phyloP scores from a whole-genome alignment of 2,888 invertebrate species.

The Scaptomyza caliginosa region DNA sequence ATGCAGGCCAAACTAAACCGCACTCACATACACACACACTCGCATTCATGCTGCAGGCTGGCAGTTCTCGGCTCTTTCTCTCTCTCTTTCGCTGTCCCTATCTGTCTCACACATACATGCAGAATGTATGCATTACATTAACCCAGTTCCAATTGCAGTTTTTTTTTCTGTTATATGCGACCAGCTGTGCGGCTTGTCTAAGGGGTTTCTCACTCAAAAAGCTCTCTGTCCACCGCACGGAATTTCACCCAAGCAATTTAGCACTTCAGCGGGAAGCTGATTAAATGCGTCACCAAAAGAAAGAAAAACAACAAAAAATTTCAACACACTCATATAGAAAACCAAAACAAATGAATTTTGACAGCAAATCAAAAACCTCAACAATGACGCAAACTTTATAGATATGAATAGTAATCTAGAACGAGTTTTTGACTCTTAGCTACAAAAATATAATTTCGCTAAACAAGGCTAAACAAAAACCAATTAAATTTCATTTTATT shows the following conservation, averaged over 20 bases:
- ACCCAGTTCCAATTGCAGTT: conserved; percentile 58
- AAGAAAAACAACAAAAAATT: no score
- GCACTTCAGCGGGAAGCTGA: conserved; percentile 47
- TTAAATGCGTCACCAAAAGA: conserved; percentile 66
- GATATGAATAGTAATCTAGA: conserved; percentile 34
- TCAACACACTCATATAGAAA: conserved; percentile 30
- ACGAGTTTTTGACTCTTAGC: conserved; percentile 62
- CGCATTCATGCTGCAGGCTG: conserved; percentile 22
- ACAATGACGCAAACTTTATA: conserved; percentile 58
- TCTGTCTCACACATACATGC: background rate
- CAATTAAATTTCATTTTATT: background rate
- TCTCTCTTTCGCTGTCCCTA: conserved; percentile 6
- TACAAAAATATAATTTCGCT: conserved; percentile 31
- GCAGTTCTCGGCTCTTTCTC: conserved; percentile 11
- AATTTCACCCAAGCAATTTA: conserved; percentile 41
- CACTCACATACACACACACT: conserved; percentile 10
- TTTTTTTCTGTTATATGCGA: conserved; percentile 54
- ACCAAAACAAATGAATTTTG: conserved; percentile 3
- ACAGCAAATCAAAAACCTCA: conserved; percentile 38
- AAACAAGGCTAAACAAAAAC: conserved; percentile 11
- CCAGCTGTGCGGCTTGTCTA: conserved; percentile 19
- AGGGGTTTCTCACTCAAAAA: conserved; percentile 42
- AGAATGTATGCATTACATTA: conserved; percentile 74
- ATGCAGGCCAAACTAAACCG: conserved; percentile 63
- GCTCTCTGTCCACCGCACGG: conserved; percentile 30